These are phyloP conservation scores for Oxyura jamaicensis DNA, from an alignment of 2,113 vertebrate genomes.

Conservation along the genomic window DNA sequence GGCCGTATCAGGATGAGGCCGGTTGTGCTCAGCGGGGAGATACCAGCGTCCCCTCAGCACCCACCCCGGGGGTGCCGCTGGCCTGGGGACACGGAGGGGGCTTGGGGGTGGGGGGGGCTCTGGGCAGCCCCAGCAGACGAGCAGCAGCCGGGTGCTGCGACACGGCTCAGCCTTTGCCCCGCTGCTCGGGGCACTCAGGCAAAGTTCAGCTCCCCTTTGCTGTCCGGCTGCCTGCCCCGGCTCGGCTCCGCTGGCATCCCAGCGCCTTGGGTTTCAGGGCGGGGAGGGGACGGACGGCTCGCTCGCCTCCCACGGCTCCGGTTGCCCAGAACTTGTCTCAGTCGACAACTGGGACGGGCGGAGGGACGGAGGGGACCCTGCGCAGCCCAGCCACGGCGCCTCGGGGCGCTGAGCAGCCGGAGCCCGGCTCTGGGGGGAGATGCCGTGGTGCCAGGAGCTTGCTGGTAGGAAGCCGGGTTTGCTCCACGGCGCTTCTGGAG, in stretches of 20 bases:
- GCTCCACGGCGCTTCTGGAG: neutral
- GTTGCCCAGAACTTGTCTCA: neutral
- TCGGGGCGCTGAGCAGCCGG: neutral
- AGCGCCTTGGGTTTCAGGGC: neutral
- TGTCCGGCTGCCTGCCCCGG: neutral
- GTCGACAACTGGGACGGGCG: neutral
- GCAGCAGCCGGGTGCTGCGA: accelerated
- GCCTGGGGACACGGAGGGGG: neutral
- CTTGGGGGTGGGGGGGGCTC: neutral
- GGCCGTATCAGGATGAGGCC: neutral
- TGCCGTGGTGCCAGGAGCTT: neutral
- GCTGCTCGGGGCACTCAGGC: neutral
- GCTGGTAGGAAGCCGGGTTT: neutral
- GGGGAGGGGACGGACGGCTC: neutral
- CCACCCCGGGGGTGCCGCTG: neutral
- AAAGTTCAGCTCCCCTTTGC: neutral
- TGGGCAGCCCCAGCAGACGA: neutral
- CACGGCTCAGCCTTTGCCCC: neutral
- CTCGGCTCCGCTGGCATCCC: neutral
- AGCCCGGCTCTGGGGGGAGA: neutral
- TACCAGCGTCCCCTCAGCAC: neutral
- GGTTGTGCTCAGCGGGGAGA: neutral
- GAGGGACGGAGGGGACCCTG: neutral
- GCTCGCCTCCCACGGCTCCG: neutral
- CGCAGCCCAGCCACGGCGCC: accelerated